Percentiles rank a stretch among this genome's conserved stretches.
These are phyloP conservation scores for Polia nebulosa DNA, from an alignment of 2,888 invertebrate genomes.

Conservation along the genomic window DNA sequence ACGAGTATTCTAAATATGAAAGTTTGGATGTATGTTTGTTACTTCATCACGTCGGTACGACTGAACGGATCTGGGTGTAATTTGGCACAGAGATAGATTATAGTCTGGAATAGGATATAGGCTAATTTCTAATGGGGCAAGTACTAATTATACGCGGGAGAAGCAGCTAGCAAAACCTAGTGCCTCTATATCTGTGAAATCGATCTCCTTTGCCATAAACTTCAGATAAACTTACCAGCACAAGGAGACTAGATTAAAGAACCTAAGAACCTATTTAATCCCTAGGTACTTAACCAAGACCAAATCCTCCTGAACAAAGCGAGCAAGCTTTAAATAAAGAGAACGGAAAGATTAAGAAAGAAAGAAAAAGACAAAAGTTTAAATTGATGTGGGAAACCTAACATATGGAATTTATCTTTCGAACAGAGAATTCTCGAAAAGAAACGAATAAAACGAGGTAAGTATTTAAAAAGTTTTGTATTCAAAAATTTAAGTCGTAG, in stretches of 20 bases:
- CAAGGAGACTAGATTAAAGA: neutral
- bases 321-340: slow-evolving; percentile 23
- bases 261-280: slow-evolving; percentile 24
- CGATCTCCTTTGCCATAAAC: neutral
- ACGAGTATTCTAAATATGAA: too few species aligned
- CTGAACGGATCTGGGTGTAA: too few species aligned
- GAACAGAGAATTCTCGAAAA: slow-evolving; percentile 34
- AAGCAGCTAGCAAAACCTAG: too few species aligned
- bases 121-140: too few species aligned
- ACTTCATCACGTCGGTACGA: too few species aligned
- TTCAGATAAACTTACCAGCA: neutral
- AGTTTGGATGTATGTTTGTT: too few species aligned
- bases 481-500: slow-evolving; percentile 39
- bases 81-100: too few species aligned
- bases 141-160: too few species aligned
- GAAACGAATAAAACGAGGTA: slow-evolving; percentile 28
- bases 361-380: slow-evolving; percentile 39
- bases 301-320: slow-evolving; percentile 19
- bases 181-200: too few species aligned
- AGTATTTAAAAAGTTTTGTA: slow-evolving; percentile 30
- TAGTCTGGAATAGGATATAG: too few species aligned
- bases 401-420: slow-evolving; percentile 51
- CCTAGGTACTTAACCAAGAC: slow-evolving; percentile 12
- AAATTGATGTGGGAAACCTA: slow-evolving; percentile 48
- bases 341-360: slow-evolving; percentile 42